These are phyloP conservation scores for Phrynocephalus guinanensis DNA, from an alignment of 2,797 vertebrate genomes.

Conservation along the genomic window DNA sequence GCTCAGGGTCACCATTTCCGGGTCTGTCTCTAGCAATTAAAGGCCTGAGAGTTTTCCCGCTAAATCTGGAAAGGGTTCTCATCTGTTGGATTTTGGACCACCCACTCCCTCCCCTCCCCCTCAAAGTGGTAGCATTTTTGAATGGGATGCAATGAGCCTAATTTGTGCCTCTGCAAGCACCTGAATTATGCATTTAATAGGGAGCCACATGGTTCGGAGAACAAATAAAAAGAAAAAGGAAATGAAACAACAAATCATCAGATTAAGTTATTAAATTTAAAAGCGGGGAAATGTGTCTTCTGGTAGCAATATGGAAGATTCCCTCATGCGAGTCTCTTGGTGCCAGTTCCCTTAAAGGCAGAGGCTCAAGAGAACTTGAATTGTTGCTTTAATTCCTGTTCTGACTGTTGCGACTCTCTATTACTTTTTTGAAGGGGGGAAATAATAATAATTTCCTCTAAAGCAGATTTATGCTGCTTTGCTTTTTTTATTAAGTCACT, in stretches of 20 bases:
- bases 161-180: not conserved
- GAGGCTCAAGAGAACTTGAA: conserved; percentile 15
- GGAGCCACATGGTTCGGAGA: not conserved
- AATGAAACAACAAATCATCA: conserved; percentile 37
- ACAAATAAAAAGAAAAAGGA: not conserved
- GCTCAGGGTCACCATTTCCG: not conserved
- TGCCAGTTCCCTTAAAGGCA: not conserved
- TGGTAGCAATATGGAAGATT: not conserved
- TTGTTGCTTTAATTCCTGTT: conserved; percentile 47
- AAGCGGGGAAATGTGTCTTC: not conserved
- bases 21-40: not conserved
- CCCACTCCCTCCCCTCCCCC: no score
- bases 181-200: conserved; percentile 69
- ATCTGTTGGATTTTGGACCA: no score
- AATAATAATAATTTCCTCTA: conserved; percentile 8
- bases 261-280: conserved; percentile 48
- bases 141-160: not conserved
- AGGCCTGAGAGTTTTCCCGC: not conserved
- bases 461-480: conserved; percentile 37
- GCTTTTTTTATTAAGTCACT: conserved; percentile 48
- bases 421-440: conserved; percentile 1
- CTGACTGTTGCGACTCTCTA: conserved; percentile 15
- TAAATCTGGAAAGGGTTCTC: not conserved
- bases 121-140: not conserved
- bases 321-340: not conserved